These are phyloP conservation scores for Calidris pugnax DNA, from an alignment of 2,113 vertebrate species.

Conservation along the genomic window DNA sequence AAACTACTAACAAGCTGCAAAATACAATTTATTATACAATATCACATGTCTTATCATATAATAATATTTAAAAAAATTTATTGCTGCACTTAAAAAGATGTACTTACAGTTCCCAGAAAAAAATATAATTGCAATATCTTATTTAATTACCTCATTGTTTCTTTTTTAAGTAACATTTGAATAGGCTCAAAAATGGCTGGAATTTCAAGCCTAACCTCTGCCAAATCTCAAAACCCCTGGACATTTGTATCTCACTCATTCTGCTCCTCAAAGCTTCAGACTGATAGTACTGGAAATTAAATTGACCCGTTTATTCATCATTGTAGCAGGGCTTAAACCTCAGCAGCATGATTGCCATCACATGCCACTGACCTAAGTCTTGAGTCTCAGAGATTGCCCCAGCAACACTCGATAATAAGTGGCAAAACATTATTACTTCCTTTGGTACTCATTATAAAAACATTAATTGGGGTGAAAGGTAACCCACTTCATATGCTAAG, in stretches of 20 bases:
- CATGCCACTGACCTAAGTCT: conserved; percentile 48
- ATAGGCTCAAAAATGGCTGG: background rate
- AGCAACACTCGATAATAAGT: conserved; percentile 66
- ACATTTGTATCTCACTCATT: conserved; percentile 4
- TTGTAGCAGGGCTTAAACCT: conserved; percentile 47
- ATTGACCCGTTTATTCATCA: conserved; percentile 68
- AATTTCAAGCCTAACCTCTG: conserved; percentile 35
- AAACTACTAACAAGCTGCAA: background rate
- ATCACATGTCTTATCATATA: background rate
- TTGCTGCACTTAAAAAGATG: background rate
- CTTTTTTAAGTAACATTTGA: background rate
- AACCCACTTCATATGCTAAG: conserved; percentile 68
- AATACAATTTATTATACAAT: background rate
- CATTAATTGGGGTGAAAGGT: conserved; percentile 71
- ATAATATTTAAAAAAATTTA: background rate
- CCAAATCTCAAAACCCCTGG: background rate
- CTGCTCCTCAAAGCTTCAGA: conserved; percentile 34
- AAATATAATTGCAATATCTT: background rate
- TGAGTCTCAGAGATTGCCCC: conserved; percentile 55
- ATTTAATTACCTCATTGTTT: background rate
- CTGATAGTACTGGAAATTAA: conserved; percentile 67
- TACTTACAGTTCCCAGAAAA: background rate
- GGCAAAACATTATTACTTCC: conserved; percentile 63
- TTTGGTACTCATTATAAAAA: conserved; percentile 67
- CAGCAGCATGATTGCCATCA: conserved; percentile 59